phyloP scores from a whole-genome alignment of 1,140 invertebrate genomes.

The Oreohelix idahoensis region DNA sequence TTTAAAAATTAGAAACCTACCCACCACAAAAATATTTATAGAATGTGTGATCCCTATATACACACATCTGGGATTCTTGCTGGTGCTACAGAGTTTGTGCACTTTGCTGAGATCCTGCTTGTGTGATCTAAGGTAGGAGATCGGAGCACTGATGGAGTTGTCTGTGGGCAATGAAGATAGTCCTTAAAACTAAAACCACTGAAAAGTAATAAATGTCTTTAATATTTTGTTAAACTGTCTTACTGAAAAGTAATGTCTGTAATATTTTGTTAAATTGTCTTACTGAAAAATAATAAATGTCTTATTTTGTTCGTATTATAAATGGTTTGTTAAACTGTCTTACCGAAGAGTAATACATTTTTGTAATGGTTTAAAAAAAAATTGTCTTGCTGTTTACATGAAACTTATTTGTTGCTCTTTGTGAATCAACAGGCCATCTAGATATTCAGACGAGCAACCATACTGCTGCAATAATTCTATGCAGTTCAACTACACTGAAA shows the following conservation, averaged over 20 bases:
- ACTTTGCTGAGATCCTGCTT: too few species aligned
- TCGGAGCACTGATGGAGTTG: too few species aligned
- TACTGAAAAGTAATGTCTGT: neutral
- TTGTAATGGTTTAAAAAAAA: neutral
- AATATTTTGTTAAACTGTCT: neutral
- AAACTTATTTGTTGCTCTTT: neutral
- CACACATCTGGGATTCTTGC: too few species aligned
- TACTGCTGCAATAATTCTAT: conserved; percentile 17
- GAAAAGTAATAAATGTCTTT: neutral
- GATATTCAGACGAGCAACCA: neutral
- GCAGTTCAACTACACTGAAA: conserved; percentile 4
- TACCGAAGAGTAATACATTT: neutral
- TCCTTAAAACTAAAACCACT: too few species aligned
- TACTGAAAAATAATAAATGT: neutral
- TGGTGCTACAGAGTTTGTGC: too few species aligned
- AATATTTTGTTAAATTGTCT: neutral
- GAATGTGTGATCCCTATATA: too few species aligned
- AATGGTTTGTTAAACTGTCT: neutral
- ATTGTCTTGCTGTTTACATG: neutral
- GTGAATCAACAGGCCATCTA: conserved; percentile 11
- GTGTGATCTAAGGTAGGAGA: too few species aligned
- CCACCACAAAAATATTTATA: too few species aligned
- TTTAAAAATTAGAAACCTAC: too few species aligned
- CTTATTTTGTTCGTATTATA: neutral
- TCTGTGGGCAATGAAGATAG: too few species aligned